Evolutionary conservation across 2,888 invertebrate genomes (phyloP), one percentile per base, ranked within the genome.

Genomic region (Blastobasis lacticolella): DNA sequence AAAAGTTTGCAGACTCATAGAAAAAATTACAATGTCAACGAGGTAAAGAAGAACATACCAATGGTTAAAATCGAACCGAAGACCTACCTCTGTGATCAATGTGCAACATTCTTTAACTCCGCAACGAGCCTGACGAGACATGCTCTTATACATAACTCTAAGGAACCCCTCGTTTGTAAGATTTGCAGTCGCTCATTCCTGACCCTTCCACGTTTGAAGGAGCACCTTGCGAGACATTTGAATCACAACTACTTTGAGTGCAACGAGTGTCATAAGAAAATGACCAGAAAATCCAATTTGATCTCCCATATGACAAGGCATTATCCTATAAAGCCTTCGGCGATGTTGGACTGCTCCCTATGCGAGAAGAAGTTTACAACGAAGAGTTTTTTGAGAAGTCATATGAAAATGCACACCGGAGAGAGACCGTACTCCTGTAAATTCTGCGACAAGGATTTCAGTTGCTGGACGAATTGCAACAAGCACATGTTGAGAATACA

Each of bases 341-440:
- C 1, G 23, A 23, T 23, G 23, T 23, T 23, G 1, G 3, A 23
- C 23, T 23, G 23, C 23, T 23, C 23, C 23, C 23, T 2, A 23
- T 23, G 23, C 23, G 23, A 92, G 74, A 81, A 87, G 52, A 81
- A 87, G 52, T 93, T 92, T 65, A 81, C 91, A 38, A 92, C 91
- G 69, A 92, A 91, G 69, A 91, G 45, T 38, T 46, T 45, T 8
- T 38, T 51, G n/a, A 54, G 50, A 6, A 56, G 50, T 4, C 60
- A 62, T 50, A 54, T 54, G 8, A 51, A 53, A 10, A 56, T 59
- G 7, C 60, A 63, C 10, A 62, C 61, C 0, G 63, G 61, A 0
- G 54, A 53, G 0, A 53, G 52, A 9, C 63, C 61, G 0, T 63
- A 60, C 44, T 52, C 53, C 7, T 63, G 63, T 45, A 45, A 54